Evolutionary conservation across 2,797 vertebrate genomes (phyloP).

Genomic region (Tragelaphus eurycerus): DNA sequence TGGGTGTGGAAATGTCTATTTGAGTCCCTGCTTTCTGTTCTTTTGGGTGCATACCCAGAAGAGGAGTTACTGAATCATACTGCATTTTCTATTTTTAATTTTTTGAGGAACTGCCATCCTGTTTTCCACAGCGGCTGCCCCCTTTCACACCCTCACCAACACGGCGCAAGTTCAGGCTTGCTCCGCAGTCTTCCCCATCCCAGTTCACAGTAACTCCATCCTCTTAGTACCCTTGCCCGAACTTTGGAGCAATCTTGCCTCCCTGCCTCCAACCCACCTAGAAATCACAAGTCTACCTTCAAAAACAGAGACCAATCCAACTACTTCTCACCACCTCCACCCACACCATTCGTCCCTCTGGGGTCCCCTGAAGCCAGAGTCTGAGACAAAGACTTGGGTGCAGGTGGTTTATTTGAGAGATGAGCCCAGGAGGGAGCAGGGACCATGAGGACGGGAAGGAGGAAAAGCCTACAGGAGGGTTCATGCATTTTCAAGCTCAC

Average conservation of each 20-base stretch:
- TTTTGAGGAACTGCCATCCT: not conserved
- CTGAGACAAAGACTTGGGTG: not conserved
- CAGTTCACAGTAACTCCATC: fast-evolving
- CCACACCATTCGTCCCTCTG: not conserved
- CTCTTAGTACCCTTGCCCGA: not conserved
- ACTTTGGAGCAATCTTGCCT: not conserved
- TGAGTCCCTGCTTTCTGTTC: not conserved
- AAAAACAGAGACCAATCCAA: fast-evolving
- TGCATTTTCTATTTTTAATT: not conserved
- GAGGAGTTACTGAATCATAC: not conserved
- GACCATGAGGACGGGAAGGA: not conserved
- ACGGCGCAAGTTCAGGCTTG: not conserved
- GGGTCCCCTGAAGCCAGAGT: not conserved
- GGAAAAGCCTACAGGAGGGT: too few relatives aligned
- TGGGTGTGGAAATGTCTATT: too few relatives aligned
- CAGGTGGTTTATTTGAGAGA: not conserved
- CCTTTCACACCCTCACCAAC: too few relatives aligned
- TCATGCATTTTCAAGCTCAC: not conserved
- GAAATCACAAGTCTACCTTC: not conserved
- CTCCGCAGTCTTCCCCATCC: not conserved
- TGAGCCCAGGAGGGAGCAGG: not conserved
- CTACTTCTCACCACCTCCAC: not conserved
- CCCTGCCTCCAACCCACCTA: not conserved
- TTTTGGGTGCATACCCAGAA: not conserved
- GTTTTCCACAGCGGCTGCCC: fast-evolving